Conservation (phyloP, 2,888 invertebrate genomes). For the Phragmatobia fuliginosa region DNA sequence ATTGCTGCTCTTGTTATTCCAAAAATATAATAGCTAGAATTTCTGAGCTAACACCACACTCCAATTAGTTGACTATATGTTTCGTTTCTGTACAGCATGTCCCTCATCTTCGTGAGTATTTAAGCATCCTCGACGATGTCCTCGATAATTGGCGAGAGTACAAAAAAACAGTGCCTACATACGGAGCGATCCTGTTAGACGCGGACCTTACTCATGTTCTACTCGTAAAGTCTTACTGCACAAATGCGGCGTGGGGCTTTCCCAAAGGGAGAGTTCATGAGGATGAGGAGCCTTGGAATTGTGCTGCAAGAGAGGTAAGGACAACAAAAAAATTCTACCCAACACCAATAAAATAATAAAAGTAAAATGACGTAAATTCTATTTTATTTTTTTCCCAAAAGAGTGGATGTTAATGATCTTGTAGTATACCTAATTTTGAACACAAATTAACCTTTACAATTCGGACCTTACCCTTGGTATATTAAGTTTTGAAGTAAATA, state of each 20-base stretch:
- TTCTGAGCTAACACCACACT: neutral
- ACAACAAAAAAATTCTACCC: constrained; percentile 42
- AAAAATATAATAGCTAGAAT: no score
- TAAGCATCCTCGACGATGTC: constrained; percentile 91
- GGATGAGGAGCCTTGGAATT: constrained; percentile 96
- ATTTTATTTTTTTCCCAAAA: no score
- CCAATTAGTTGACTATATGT: no score
- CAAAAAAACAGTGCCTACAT: constrained; percentile 98
- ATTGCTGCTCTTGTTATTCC: no score
- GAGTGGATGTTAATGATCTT: no score
- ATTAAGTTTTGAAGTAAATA: no score
- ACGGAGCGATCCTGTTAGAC: constrained; percentile 97
- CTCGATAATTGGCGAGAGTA: constrained; percentile 97
- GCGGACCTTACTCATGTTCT: constrained; percentile 92
- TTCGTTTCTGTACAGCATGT: constrained; percentile 88
- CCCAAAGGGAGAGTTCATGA: constrained; percentile 99
- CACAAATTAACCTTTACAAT: no score
- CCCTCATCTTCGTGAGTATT: constrained; percentile 93
- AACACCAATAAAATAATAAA: neutral
- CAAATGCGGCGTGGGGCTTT: constrained; percentile 98
- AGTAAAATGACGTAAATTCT: no score
- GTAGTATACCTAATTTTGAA: no score
- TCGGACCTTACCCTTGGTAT: no score
- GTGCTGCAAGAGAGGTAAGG: constrained; percentile 96
- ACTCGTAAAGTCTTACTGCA: constrained; percentile 96